Conservation (phyloP, 2,888 invertebrate genomes). For the Tetragonula carbonaria region DNA sequence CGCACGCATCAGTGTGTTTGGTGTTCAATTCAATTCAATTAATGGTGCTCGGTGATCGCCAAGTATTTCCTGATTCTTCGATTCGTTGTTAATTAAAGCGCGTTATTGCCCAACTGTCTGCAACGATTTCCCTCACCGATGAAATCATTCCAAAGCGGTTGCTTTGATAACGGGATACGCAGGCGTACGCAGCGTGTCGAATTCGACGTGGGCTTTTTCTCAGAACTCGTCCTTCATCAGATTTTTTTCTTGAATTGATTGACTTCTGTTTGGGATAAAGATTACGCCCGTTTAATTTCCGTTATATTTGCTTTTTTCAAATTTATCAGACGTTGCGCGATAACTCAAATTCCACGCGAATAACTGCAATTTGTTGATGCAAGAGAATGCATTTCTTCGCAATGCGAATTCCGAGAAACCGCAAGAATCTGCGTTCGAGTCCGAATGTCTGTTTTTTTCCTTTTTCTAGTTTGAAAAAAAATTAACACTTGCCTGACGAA, state of each 20-base stretch:
- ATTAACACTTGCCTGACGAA: background rate
- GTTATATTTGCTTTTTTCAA: too few relatives aligned
- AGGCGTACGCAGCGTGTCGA: background rate
- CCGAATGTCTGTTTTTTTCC: too few relatives aligned
- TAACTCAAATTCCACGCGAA: too few relatives aligned
- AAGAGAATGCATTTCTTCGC: too few relatives aligned
- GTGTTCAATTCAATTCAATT: constrained; percentile 48
- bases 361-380: too few relatives aligned
- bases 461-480: background rate
- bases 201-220: background rate
- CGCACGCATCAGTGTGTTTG: background rate
- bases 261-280: too few relatives aligned
- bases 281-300: too few relatives aligned
- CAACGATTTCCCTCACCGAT: constrained; percentile 33
- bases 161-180: constrained; percentile 24
- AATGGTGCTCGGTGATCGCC: constrained; percentile 49
- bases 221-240: too few relatives aligned
- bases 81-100: constrained; percentile 57
- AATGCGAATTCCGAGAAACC: too few relatives aligned
- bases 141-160: constrained; percentile 27
- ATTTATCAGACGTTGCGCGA: too few relatives aligned
- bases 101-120: constrained; percentile 45
- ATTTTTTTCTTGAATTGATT: background rate
- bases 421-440: too few relatives aligned
- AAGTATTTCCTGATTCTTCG: constrained; percentile 49